These are phyloP conservation scores for Apeltes quadracus DNA, from an alignment of 2,113 vertebrate species.

Conservation along the genomic window DNA sequence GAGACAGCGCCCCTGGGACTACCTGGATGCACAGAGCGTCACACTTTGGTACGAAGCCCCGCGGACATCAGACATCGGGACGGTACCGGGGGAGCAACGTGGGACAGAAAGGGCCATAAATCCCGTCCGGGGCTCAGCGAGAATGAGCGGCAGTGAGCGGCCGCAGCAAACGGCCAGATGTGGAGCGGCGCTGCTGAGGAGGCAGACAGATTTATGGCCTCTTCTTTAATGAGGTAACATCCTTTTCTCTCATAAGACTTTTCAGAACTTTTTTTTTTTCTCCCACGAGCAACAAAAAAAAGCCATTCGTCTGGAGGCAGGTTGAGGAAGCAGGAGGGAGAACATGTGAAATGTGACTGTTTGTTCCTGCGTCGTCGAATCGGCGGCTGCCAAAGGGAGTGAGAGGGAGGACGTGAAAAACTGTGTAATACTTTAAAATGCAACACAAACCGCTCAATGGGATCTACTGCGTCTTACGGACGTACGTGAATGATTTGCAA, in stretches of 20 bases:
- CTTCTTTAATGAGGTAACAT: conserved; percentile 83
- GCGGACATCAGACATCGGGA: conserved; percentile 23
- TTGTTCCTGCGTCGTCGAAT: conserved; percentile 19
- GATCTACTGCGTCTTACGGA: conserved; percentile 22
- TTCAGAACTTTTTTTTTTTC: conserved; percentile 66
- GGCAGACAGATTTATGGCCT: conserved; percentile 79
- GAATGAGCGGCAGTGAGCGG: conserved; percentile 63
- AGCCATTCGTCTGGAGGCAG: conserved; percentile 46
- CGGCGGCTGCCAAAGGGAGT: conserved; percentile 35
- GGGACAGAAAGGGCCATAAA: conserved; percentile 67
- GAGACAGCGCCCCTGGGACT: not conserved
- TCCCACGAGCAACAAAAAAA: conserved; percentile 71
- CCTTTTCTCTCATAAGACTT: conserved; percentile 80
- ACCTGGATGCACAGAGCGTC: not conserved
- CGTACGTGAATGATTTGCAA: conserved; percentile 29
- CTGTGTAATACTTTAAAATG: conserved; percentile 18
- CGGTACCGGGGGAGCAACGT: conserved; percentile 52
- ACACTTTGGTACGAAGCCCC: conserved; percentile 23
- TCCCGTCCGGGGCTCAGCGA: conserved; percentile 55
- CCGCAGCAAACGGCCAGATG: conserved; percentile 73
- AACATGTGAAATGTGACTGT: conserved; percentile 25
- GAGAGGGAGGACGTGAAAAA: conserved; percentile 44
- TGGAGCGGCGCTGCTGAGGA: conserved; percentile 73
- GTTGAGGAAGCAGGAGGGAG: conserved; percentile 1
- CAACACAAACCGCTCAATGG: conserved; percentile 36